Evolutionary conservation across 2,113 vertebrate species (phyloP).

Genomic region (Sebastes schlegelii): DNA sequence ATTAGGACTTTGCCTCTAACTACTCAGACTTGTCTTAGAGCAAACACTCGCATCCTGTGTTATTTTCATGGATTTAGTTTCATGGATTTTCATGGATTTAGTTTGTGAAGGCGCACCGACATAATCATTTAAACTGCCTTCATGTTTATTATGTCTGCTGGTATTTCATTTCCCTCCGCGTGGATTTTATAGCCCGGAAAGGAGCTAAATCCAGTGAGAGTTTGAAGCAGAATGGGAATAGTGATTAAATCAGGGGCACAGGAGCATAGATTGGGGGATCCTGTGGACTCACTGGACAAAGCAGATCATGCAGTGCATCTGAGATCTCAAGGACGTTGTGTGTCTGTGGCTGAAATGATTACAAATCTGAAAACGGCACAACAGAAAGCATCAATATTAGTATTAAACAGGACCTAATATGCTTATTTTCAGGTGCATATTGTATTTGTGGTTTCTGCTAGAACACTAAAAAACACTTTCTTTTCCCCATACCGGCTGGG

Average conservation of each 20-base stretch:
- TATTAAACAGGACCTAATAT: too few relatives aligned
- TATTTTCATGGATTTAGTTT: constrained; percentile 72
- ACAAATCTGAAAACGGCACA: not conserved
- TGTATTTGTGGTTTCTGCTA: too few relatives aligned
- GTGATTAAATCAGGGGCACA: constrained; percentile 43
- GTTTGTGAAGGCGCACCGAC: constrained; percentile 55
- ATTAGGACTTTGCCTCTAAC: constrained; percentile 27
- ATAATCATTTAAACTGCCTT: constrained; percentile 77
- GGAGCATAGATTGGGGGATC: constrained; percentile 6
- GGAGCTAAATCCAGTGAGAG: constrained; percentile 40
- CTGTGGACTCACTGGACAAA: constrained; percentile 28
- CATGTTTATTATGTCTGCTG: constrained; percentile 72
- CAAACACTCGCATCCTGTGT: constrained; percentile 58
- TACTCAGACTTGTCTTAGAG: constrained; percentile 35
- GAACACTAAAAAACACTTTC: too few relatives aligned
- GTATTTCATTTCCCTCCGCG: constrained; percentile 67
- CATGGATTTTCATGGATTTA: constrained; percentile 78
- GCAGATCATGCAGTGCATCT: constrained; percentile 7
- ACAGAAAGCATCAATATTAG: not conserved
- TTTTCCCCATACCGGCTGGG: too few relatives aligned
- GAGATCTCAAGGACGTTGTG: constrained; percentile 8
- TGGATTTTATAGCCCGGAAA: constrained; percentile 56
- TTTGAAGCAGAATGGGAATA: constrained; percentile 42
- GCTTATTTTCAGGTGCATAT: too few relatives aligned
- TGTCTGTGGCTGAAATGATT: not conserved